Evolutionary conservation across 2,888 invertebrate genomes (phyloP), one percentile per base, ranked within the genome.

Genomic region (Dryobota labecula): DNA sequence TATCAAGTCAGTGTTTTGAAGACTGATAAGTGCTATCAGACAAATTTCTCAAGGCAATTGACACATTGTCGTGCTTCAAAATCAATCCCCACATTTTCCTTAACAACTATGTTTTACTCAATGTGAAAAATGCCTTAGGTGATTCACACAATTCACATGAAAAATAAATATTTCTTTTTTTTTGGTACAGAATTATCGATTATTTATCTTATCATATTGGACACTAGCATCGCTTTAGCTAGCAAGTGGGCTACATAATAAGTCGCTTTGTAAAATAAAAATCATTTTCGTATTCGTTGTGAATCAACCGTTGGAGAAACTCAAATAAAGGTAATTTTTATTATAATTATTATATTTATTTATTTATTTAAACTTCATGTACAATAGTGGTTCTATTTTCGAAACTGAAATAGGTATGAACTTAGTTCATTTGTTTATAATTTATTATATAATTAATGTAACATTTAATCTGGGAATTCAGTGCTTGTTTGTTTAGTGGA

Each of bases 181-280:
- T 65, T 80, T 30, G 62, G 64, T 53, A 63, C 62, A 64, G 27
- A 77, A 53, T 81, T 86, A 85, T 86, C 86, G 66, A 69, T 68
- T 69, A 73, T 76, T 63, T 86, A 86, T 85, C 86, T 86, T 85
- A 85, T 85, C 85, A 38, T 43, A 61, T 69, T 65, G 60, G 54
- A 47, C 51, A 70, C 53, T 65, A 6, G 36, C 69, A 65, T 73
- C 70, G 66, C 70, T 73, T 54, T 65, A 63, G 74, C 74, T 63
- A 65, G 63, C 72, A 69, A 70, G 78, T 73, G 20, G 60, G 67
- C 73, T 78, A 73, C 78, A 77, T 76, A 78, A 77, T 84, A 78
- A 69, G 65, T 72, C 63, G 67, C 20, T 64, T 85, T 69, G 36
- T 43, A 54, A 66, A 77, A 69, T 70, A 75, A 62, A 45, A 64